Conservation (phyloP, 2,797 vertebrate species). For the Pseudocheirus occidentalis region DNA sequence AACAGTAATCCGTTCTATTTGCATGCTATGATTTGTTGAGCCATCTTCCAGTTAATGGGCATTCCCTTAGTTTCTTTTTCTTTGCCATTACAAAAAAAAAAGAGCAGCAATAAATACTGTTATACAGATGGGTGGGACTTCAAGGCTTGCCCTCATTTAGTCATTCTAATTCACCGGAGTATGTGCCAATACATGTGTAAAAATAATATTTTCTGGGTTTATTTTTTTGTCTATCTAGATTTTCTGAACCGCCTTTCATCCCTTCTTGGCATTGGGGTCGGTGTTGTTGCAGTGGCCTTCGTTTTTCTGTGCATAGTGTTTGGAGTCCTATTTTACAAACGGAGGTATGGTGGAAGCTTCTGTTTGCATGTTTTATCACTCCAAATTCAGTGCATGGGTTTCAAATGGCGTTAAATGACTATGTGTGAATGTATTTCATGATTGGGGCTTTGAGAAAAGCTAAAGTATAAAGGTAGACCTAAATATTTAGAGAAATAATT, state of each 20-base stretch:
- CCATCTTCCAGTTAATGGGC: not conserved
- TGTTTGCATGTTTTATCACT: slow-evolving; percentile 29
- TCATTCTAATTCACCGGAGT: slow-evolving; percentile 38
- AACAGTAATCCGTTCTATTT: not conserved
- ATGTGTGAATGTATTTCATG: not conserved
- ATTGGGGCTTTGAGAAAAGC: not conserved
- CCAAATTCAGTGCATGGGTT: slow-evolving; percentile 43
- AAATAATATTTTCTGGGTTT: slow-evolving; percentile 57
- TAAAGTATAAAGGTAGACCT: not conserved
- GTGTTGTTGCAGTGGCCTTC: slow-evolving; percentile 68
- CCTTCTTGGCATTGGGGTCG: slow-evolving; percentile 68
- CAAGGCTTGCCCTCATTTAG: not conserved
- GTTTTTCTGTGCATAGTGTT: slow-evolving; percentile 73
- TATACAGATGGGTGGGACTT: no score
- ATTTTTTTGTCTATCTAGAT: slow-evolving; percentile 67
- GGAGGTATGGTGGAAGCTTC: slow-evolving; percentile 72
- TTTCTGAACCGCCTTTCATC: slow-evolving; percentile 68
- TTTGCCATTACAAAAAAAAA: not conserved
- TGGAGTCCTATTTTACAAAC: slow-evolving; percentile 74
- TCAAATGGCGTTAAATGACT: slow-evolving; percentile 40
- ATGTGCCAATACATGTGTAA: slow-evolving; percentile 28
- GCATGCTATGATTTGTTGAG: no score
- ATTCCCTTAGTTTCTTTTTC: not conserved
- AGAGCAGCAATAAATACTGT: not conserved
- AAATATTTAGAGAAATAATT: not conserved